Conservation (phyloP, 1,140 invertebrate species). For the Trichonephila clavata region DNA sequence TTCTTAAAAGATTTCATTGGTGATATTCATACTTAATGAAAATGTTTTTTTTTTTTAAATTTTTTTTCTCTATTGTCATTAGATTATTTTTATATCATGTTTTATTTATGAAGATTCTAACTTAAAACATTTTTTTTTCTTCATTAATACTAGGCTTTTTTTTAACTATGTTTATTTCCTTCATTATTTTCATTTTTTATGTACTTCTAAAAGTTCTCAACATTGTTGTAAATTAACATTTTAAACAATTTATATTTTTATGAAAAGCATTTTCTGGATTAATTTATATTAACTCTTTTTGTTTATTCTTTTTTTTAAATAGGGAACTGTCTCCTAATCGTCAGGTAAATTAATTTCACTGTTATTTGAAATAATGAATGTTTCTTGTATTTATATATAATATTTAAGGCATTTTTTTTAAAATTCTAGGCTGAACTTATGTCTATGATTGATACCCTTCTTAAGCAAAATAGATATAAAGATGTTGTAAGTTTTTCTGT, state of each 20-base stretch:
- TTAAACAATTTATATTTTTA: background rate
- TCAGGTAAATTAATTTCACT: constrained; percentile 75
- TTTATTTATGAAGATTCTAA: too few relatives aligned
- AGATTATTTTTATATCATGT: too few relatives aligned
- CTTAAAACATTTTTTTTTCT: too few relatives aligned
- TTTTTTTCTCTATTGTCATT: too few relatives aligned
- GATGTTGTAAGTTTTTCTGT: constrained; percentile 81
- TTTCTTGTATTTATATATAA: constrained; percentile 42
- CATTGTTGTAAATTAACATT: too few relatives aligned
- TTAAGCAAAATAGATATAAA: constrained; percentile 82
- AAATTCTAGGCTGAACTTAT: constrained; percentile 66
- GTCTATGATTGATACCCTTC: constrained; percentile 81
- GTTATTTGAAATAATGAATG: constrained; percentile 58
- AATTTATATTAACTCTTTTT: constrained; percentile 77
- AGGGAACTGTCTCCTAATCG: constrained; percentile 79
- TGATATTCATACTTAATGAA: too few relatives aligned
- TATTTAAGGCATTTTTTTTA: background rate
- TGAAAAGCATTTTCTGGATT: background rate
- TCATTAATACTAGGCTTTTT: too few relatives aligned
- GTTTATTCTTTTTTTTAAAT: background rate
- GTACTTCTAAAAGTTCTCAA: too few relatives aligned
- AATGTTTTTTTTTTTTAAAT: too few relatives aligned
- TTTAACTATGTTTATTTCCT: too few relatives aligned
- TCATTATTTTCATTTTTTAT: too few relatives aligned
- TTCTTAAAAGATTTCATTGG: too few relatives aligned